Conservation (phyloP, 2,113 vertebrate genomes). For the Erpornis zantholeuca region DNA sequence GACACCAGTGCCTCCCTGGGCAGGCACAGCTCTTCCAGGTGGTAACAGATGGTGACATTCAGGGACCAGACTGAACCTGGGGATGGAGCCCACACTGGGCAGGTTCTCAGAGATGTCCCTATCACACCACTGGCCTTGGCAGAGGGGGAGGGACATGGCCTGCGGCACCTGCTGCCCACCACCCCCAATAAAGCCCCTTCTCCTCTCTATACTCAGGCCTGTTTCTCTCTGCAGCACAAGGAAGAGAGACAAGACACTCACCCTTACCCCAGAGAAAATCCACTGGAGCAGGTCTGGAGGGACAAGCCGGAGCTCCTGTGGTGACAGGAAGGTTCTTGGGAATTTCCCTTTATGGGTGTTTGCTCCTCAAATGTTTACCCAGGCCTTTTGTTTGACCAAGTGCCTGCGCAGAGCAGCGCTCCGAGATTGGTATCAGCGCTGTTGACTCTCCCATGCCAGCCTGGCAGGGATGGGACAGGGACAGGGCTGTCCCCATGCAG, state of each 20-base stretch:
- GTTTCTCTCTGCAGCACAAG: neutral
- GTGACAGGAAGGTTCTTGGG: neutral
- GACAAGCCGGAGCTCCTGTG: rapidly evolving
- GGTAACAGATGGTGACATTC: rapidly evolving
- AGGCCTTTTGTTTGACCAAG: neutral
- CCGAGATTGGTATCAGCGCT: neutral
- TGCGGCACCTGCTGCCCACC: rapidly evolving
- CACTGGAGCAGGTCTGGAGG: rapidly evolving
- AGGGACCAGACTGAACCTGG: neutral
- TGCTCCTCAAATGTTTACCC: slow-evolving; percentile 47
- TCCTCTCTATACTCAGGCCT: neutral
- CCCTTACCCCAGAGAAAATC: neutral
- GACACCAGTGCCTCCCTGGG: neutral
- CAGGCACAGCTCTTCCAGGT: neutral
- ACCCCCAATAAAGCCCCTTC: slow-evolving; percentile 6
- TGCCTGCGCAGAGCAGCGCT: neutral
- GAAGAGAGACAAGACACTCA: neutral
- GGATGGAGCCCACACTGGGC: rapidly evolving
- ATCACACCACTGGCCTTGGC: neutral
- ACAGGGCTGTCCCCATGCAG: rapidly evolving
- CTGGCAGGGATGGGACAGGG: neutral
- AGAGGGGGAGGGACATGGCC: neutral
- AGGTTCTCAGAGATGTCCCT: neutral
- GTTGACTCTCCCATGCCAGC: neutral
- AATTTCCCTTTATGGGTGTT: slow-evolving; percentile 35